These are phyloP conservation scores for Patagioenas fasciata DNA, from an alignment of 2,113 vertebrate species.

Conservation along the genomic window DNA sequence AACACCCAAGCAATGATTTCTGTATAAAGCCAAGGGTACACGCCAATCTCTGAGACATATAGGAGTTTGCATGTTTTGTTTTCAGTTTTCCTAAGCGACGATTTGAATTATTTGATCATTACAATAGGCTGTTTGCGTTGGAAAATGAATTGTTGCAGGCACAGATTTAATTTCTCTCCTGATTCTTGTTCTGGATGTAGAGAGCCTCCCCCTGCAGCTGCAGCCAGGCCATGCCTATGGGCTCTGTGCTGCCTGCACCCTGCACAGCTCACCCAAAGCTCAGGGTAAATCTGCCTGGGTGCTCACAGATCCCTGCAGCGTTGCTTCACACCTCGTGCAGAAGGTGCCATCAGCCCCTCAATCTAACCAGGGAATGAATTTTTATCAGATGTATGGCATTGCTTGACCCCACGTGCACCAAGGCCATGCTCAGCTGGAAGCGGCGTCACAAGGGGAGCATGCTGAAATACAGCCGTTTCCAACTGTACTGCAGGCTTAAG, in stretches of 20 bases:
- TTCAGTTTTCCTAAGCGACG: not conserved
- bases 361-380: not conserved
- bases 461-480: not conserved
- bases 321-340: not conserved
- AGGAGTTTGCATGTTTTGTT: not conserved
- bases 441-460: not conserved
- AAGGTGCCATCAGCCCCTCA: not conserved
- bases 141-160: not conserved
- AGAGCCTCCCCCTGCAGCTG: not conserved
- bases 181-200: not conserved
- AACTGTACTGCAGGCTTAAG: not conserved
- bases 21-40: not conserved
- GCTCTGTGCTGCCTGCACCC: not conserved
- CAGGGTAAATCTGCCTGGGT: not conserved
- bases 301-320: fast-evolving
- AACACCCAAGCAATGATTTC: not conserved
- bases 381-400: not conserved
- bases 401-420: not conserved
- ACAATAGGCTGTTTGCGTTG: conserved; percentile 13
- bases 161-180: not conserved
- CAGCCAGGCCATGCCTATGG: not conserved
- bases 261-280: not conserved
- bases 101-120: conserved; percentile 17
- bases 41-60: not conserved
- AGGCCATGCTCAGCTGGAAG: not conserved